phyloP scores from a whole-genome alignment of 2,888 invertebrate species.

The Dendrolimus pini region DNA sequence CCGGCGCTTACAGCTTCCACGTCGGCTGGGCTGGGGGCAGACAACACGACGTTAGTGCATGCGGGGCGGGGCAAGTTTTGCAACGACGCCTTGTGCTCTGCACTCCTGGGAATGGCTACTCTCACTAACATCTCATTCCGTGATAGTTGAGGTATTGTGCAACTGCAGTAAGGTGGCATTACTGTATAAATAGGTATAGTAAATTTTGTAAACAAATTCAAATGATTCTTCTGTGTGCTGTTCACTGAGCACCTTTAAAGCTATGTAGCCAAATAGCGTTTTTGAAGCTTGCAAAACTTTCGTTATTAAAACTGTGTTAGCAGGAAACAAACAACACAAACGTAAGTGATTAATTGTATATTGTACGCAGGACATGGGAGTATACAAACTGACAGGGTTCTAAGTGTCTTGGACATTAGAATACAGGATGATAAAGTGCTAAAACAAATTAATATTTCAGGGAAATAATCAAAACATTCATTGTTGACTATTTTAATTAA shows the following conservation, averaged over 20 bases:
- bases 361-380: slow-evolving; percentile 6
- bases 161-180: not conserved
- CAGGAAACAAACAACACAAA: slow-evolving; percentile 35
- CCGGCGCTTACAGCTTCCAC: slow-evolving; percentile 67
- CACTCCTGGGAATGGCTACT: not conserved
- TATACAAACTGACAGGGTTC: not conserved
- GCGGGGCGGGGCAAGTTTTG: slow-evolving; percentile 46
- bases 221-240: not conserved
- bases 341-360: slow-evolving; percentile 10
- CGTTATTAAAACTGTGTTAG: slow-evolving; percentile 37
- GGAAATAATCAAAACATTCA: slow-evolving; percentile 46
- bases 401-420: slow-evolving; percentile 1
- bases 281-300: slow-evolving; percentile 59
- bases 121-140: not conserved
- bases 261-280: slow-evolving; percentile 29
- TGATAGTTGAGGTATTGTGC: not conserved
- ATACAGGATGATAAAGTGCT: slow-evolving; percentile 16
- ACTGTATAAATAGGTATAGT: not conserved
- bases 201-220: not conserved
- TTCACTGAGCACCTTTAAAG: slow-evolving; percentile 4
- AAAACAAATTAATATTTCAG: slow-evolving; percentile 25
- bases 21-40: slow-evolving; percentile 71
- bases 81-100: slow-evolving; percentile 12
- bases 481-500: slow-evolving; percentile 65
- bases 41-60: slow-evolving; percentile 67